phyloP scores from a whole-genome alignment of 2,797 vertebrate species.

The Cirrhinus molitorella region DNA sequence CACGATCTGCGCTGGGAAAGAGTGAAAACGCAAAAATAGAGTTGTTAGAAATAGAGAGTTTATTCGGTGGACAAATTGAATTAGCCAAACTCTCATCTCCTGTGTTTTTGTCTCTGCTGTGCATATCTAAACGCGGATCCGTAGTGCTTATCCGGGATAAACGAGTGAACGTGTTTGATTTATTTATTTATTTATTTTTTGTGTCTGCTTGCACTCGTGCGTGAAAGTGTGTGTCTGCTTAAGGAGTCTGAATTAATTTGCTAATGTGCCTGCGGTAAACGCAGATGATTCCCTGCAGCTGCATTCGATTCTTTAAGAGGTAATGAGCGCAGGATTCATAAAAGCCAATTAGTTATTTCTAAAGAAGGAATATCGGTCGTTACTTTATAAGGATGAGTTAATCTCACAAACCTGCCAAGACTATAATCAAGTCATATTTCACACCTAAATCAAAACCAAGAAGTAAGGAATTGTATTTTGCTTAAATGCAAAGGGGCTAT shows the following conservation, averaged over 20 bases:
- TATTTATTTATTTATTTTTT: too few species aligned
- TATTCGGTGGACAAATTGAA: not conserved
- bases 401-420: not conserved
- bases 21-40: slow-evolving; percentile 24
- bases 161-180: slow-evolving; percentile 22
- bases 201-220: slow-evolving; percentile 15
- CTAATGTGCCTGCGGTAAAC: slow-evolving; percentile 39
- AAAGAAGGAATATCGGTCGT: not conserved
- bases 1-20: slow-evolving; percentile 13
- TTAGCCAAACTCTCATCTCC: not conserved
- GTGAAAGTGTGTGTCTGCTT: slow-evolving; percentile 27
- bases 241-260: slow-evolving; percentile 37
- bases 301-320: slow-evolving; percentile 47
- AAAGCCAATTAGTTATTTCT: not conserved
- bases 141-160: slow-evolving; percentile 19
- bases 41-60: slow-evolving; percentile 15
- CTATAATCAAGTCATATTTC: not conserved
- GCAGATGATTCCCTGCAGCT: slow-evolving; percentile 24
- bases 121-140: not conserved
- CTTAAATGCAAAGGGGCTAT: not conserved
- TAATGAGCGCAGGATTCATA: slow-evolving; percentile 38
- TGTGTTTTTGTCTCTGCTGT: not conserved
- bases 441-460: not conserved
- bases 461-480: not conserved
- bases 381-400: not conserved